phyloP scores from a whole-genome alignment of 2,888 invertebrate species.

The Augochlorella aurata region DNA sequence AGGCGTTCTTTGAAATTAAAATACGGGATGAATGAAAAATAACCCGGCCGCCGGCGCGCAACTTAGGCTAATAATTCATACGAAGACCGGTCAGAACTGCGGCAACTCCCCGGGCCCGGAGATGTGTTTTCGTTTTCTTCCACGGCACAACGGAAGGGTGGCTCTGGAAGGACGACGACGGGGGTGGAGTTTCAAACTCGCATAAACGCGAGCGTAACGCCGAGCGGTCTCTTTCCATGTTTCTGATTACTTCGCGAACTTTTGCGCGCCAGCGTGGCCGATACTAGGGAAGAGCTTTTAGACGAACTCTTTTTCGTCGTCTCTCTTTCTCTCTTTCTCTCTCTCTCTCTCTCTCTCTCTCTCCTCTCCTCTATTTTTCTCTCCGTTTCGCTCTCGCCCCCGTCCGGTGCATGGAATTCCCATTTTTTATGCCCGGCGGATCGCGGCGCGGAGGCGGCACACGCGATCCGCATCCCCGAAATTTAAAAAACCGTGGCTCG shows the following conservation, averaged over 20 bases:
- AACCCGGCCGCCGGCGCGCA: slow-evolving; percentile 10
- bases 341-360: neutral
- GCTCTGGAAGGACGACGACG: slow-evolving; percentile 33
- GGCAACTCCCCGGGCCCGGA: slow-evolving; percentile 39
- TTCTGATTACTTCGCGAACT: slow-evolving; percentile 69
- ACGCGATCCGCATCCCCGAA: neutral
- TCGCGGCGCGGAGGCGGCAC: neutral
- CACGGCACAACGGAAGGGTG: slow-evolving; percentile 51
- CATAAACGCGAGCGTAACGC: slow-evolving; percentile 55
- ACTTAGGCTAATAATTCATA: slow-evolving; percentile 48
- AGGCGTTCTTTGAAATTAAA: neutral
- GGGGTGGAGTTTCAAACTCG: slow-evolving; percentile 63
- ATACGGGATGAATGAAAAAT: slow-evolving; percentile 10
- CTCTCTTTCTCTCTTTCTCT: neutral
- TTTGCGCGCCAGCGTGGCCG: slow-evolving; percentile 46
- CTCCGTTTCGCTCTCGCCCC: neutral
- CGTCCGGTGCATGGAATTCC: slow-evolving; percentile 45
- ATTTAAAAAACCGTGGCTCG: neutral
- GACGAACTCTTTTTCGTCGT: slow-evolving; percentile 21
- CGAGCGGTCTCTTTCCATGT: slow-evolving; percentile 58
- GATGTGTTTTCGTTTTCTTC: slow-evolving; percentile 55
- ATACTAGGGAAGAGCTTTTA: slow-evolving; percentile 61
- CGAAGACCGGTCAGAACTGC: slow-evolving; percentile 15
- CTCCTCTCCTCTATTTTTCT: neutral
- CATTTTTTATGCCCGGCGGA: slow-evolving; percentile 10